phyloP scores from a whole-genome alignment of 2,113 vertebrate species.

The Ciconia maguari region DNA sequence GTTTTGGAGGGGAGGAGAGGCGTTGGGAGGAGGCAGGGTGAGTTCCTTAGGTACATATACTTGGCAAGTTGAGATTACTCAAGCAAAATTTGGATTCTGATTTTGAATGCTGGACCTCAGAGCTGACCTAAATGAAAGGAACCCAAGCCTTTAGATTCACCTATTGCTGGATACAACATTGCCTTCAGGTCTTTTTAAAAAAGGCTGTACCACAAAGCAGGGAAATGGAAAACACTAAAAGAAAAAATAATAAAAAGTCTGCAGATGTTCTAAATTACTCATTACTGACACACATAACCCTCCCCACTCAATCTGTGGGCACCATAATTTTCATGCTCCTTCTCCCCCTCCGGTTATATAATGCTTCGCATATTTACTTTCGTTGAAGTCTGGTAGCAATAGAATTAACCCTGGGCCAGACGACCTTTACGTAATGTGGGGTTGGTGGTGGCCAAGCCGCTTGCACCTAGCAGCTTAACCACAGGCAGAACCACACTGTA shows the following conservation, averaged over 20 bases:
- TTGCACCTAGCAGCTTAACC: not conserved
- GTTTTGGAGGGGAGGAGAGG: not conserved
- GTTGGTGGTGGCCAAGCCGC: not conserved
- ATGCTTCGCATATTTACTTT: not conserved
- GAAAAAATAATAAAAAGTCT: not conserved
- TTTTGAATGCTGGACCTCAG: not conserved
- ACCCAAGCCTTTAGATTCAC: not conserved
- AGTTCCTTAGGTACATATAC: not conserved
- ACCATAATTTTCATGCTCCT: not conserved
- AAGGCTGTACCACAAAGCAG: not conserved
- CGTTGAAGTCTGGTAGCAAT: not conserved
- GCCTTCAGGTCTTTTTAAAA: not conserved
- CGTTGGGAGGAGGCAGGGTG: not conserved
- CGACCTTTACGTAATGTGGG: not conserved
- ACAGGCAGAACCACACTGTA: accelerated
- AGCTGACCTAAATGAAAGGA: not conserved
- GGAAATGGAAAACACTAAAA: conserved; percentile 2
- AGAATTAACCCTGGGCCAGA: not conserved
- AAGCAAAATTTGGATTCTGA: not conserved
- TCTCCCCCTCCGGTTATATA: not conserved
- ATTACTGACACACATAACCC: not conserved
- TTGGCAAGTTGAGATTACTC: not conserved
- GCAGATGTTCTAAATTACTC: conserved; percentile 51
- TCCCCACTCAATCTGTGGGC: conserved; percentile 5
- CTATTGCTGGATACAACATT: not conserved